Conservation (phyloP, 1,140 invertebrate genomes). For the Brachionus rotundiformis region DNA sequence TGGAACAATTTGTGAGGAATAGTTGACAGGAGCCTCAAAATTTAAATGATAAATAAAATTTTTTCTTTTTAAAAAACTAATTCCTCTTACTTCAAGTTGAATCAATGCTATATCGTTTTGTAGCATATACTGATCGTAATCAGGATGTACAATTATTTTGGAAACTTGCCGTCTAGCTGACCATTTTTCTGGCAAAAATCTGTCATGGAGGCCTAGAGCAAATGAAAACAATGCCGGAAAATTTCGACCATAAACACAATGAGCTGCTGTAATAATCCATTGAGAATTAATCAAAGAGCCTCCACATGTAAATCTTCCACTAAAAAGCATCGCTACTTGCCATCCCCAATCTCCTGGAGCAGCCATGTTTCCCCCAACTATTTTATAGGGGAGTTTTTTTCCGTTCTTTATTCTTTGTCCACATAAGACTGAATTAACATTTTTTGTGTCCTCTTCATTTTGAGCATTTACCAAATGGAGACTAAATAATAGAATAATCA, state of each 20-base stretch:
- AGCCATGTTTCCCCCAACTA: slow-evolving; percentile 35
- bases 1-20: neutral
- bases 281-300: slow-evolving; percentile 28
- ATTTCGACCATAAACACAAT: slow-evolving; percentile 44
- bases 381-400: neutral
- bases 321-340: slow-evolving; percentile 35
- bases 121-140: neutral
- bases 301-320: slow-evolving; percentile 30
- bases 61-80: neutral
- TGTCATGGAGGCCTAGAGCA: slow-evolving; percentile 8
- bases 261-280: slow-evolving; percentile 44
- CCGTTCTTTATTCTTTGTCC: neutral
- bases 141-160: slow-evolving; percentile 10
- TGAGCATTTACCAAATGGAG: neutral
- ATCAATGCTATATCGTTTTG: slow-evolving; percentile 47
- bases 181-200: neutral
- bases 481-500: neutral
- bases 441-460: neutral
- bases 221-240: neutral
- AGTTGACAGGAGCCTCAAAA: neutral
- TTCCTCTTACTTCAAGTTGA: slow-evolving; percentile 18
- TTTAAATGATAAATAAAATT: neutral
- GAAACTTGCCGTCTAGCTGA: neutral
- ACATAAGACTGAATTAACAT: neutral
- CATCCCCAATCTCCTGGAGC: slow-evolving; percentile 44